Percentiles rank a stretch among this genome's conserved stretches.
Conservation (phyloP, 2,888 invertebrate species). For the Melikaiella ostensackeni region DNA sequence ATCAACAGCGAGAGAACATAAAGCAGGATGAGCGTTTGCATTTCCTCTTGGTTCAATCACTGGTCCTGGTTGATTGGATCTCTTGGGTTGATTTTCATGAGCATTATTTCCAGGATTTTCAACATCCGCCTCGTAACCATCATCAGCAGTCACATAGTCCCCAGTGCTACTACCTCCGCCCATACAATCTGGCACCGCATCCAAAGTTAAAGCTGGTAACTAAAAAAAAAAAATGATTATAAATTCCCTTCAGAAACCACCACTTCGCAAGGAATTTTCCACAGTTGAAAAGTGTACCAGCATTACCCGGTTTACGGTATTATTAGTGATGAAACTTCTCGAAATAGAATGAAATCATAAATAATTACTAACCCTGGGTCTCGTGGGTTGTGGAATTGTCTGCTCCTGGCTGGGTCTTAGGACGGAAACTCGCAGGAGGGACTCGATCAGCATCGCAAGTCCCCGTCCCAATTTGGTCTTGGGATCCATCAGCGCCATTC, state of each 20-base stretch:
- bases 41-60: slow-evolving; percentile 72
- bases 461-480: slow-evolving; percentile 69
- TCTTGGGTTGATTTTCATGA: slow-evolving; percentile 55
- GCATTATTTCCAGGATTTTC: slow-evolving; percentile 77
- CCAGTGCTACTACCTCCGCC: slow-evolving; percentile 73
- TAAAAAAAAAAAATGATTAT: slow-evolving; percentile 49
- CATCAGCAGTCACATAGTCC: slow-evolving; percentile 79
- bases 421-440: slow-evolving; percentile 79
- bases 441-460: slow-evolving; percentile 78
- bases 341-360: neutral
- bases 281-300: too few relatives aligned
- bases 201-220: slow-evolving; percentile 72
- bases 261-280: too few relatives aligned
- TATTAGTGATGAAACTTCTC: neutral
- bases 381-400: slow-evolving; percentile 78
- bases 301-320: too few relatives aligned
- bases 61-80: slow-evolving; percentile 59
- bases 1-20: slow-evolving; percentile 81
- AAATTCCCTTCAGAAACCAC: neutral
- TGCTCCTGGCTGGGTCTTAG: slow-evolving; percentile 79
- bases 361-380: slow-evolving; percentile 78
- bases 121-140: slow-evolving; percentile 84
- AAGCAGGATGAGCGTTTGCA: slow-evolving; percentile 80
- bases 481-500: slow-evolving; percentile 64
- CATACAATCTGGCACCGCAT: slow-evolving; percentile 67